phyloP scores from a whole-genome alignment of 2,888 invertebrate species.

The Teinopalpus imperialis region DNA sequence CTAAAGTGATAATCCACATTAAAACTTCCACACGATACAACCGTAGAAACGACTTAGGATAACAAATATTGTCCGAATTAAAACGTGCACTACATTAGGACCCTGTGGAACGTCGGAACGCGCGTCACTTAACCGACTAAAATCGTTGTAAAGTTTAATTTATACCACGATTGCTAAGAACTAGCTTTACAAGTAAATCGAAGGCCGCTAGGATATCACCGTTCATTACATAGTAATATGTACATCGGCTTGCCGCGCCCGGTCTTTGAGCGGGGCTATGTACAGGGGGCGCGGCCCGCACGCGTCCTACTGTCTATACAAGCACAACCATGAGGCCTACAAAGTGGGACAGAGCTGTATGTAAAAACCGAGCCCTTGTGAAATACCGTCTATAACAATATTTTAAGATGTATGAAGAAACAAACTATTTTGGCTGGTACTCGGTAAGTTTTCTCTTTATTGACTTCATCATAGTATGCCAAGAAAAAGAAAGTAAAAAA shows the following conservation, averaged over 20 bases:
- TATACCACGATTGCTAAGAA: constrained; percentile 54
- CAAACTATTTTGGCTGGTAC: too few relatives aligned
- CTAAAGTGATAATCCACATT: constrained; percentile 23
- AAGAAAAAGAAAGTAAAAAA: too few relatives aligned
- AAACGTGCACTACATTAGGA: constrained; percentile 57
- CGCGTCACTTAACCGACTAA: constrained; percentile 54
- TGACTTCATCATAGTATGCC: too few relatives aligned
- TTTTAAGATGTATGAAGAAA: too few relatives aligned
- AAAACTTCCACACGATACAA: constrained; percentile 27
- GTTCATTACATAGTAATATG: constrained; percentile 74
- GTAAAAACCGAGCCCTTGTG: too few relatives aligned
- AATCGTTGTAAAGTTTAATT: constrained; percentile 52
- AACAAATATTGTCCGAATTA: constrained; percentile 55
- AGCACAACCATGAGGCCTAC: too few relatives aligned
- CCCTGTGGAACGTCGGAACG: constrained; percentile 70
- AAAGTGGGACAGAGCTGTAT: too few relatives aligned
- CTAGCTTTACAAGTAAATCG: constrained; percentile 80
- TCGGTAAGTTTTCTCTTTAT: too few relatives aligned
- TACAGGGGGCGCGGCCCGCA: constrained; percentile 47
- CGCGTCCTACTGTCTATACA: background rate
- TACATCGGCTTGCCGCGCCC: constrained; percentile 53
- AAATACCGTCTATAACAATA: too few relatives aligned
- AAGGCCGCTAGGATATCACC: constrained; percentile 82
- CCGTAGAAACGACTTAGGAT: constrained; percentile 31
- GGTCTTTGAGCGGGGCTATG: constrained; percentile 52